Evolutionary conservation across 2,113 vertebrate species (phyloP), one percentile per base, ranked within the genome.

Genomic region (Tylochromis polylepis): DNA sequence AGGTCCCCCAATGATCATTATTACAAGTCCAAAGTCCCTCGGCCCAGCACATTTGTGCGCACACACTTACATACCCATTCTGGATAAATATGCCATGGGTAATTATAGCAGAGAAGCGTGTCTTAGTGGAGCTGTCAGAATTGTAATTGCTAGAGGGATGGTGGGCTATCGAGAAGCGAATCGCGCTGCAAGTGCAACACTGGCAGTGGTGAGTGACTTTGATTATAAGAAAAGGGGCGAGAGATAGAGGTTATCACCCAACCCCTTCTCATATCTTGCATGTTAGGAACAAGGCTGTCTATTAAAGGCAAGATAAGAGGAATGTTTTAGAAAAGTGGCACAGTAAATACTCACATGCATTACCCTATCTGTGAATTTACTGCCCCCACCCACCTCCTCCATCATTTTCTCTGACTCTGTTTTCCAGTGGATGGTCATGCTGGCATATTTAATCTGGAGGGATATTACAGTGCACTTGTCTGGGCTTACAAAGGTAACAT

Each of bases 81-180:
- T 90, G 89, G 92, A 96, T 96, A 95, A 95, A 96, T 95, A 95
- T 91, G 89, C 90, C 91, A 89, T 70, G 90, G 88, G 93, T 96
- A 96, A 97, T 97, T 96, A 96, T 95, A 94, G 94, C 87, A 57
- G 84, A 89, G 90, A 92, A 92, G 85, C 85, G 75, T 93, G 93
- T 94, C 94, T 95, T 95, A 95, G 94, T 94, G 92, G 87, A 93
- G 92, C 95, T 96, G 96, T 96, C 96, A 96, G 94, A 94, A 92
- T 93, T 93, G 92, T 96, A 96, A 96, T 96, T 96, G 96, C 95
- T 93, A 89, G 91, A 95, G 95, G 95, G 95, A 95, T 92, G 90
- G 95, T 92, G 92, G 93, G 93, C 95, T 95, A 96, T 95, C 93
- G 87, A 94, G 94, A 95, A 87, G 93, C 84, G 87, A 93, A 96